Evolutionary conservation across 2,113 vertebrate genomes (phyloP).

Genomic region (Geococcyx californianus): DNA sequence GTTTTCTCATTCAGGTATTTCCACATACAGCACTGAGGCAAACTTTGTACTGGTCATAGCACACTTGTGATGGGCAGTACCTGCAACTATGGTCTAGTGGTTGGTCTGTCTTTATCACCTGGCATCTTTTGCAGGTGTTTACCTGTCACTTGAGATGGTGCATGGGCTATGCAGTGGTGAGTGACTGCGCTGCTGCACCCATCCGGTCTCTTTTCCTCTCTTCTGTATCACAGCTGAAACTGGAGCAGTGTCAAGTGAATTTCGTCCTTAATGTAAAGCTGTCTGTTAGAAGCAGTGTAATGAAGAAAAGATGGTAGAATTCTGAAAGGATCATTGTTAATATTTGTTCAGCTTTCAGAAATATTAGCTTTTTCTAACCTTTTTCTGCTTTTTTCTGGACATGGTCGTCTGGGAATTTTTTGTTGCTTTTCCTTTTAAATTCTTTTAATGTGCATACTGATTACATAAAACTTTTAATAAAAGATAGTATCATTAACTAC

Average conservation of each 20-base stretch:
- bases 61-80: background rate
- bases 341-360: background rate
- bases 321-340: background rate
- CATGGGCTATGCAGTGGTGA: background rate
- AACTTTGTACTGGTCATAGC: background rate
- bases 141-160: background rate
- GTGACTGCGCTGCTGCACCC: background rate
- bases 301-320: background rate
- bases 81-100: background rate
- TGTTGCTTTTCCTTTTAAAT: background rate
- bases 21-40: background rate
- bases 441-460: background rate
- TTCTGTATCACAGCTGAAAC: background rate
- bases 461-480: background rate
- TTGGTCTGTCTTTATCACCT: rapidly evolving
- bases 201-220: background rate
- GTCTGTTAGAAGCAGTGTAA: background rate
- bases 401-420: background rate
- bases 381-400: background rate
- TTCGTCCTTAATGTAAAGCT: background rate
- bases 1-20: background rate
- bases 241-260: background rate
- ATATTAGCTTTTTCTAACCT: background rate
- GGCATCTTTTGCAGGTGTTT: background rate
- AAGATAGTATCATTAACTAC: background rate